These are phyloP conservation scores for Papilio dardanus DNA, from an alignment of 1,140 invertebrate genomes.

Conservation along the genomic window DNA sequence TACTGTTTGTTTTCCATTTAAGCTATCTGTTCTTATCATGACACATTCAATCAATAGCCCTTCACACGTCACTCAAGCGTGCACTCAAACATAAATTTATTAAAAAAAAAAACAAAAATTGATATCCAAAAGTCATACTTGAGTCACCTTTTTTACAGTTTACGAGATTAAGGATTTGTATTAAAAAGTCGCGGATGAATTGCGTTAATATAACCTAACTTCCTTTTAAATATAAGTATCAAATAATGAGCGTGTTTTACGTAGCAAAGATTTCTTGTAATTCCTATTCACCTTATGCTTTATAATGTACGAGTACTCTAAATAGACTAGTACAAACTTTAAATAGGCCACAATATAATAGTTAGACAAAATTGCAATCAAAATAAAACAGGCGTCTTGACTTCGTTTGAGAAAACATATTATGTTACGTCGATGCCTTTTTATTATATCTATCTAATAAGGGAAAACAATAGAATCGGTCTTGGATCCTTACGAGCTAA, in stretches of 20 bases:
- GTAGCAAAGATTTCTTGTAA: not conserved
- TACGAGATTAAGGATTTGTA: no score
- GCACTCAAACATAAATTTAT: not conserved
- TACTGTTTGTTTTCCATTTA: conserved; percentile 3
- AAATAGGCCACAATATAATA: not conserved
- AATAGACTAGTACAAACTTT: not conserved
- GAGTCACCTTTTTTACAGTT: no score
- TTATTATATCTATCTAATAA: conserved; percentile 8
- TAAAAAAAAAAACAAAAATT: not conserved
- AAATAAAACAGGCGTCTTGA: not conserved
- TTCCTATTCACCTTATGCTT: not conserved
- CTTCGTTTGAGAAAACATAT: no score
- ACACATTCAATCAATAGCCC: conserved; percentile 7
- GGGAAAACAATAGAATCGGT: conserved; percentile 14
- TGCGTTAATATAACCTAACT: not conserved
- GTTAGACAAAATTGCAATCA: not conserved
- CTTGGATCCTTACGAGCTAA: conserved; percentile 1
- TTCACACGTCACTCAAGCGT: conserved; percentile 3
- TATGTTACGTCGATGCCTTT: no score
- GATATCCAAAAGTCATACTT: not conserved
- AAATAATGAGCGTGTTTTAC: not conserved
- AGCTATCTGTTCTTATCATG: not conserved
- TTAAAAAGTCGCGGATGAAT: not conserved
- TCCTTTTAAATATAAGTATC: not conserved
- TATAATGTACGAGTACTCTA: not conserved